These are phyloP conservation scores for Oceanodroma tethys DNA, from an alignment of 2,113 vertebrate species.

Conservation along the genomic window DNA sequence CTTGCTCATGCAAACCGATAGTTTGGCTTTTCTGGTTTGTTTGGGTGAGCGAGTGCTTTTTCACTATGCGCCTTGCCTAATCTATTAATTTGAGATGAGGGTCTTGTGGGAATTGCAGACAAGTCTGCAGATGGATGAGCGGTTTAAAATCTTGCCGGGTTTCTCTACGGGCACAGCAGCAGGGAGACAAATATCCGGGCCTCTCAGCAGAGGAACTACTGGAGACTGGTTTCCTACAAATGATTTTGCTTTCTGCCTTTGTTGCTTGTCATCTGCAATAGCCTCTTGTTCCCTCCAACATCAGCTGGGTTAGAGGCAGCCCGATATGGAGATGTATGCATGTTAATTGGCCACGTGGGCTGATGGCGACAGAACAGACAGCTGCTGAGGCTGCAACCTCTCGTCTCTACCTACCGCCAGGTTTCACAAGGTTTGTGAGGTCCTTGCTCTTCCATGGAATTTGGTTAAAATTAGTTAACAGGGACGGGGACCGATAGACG, in stretches of 20 bases:
- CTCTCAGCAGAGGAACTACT: background rate
- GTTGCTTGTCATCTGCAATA: background rate
- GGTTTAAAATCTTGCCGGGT: background rate
- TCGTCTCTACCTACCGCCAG: background rate
- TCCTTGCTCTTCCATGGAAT: fast-evolving
- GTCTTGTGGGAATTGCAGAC: background rate
- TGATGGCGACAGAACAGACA: background rate
- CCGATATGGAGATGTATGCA: background rate
- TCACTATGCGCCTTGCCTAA: background rate
- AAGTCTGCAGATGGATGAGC: background rate
- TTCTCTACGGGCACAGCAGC: background rate
- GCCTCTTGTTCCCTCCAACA: background rate
- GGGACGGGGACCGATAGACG: background rate
- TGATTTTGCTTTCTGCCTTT: background rate
- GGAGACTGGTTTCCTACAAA: background rate
- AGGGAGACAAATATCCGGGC: background rate
- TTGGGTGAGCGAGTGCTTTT: background rate
- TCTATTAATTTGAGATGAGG: background rate
- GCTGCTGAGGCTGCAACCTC: background rate
- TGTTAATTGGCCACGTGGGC: background rate
- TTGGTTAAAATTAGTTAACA: background rate
- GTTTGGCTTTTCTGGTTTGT: background rate
- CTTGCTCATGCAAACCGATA: background rate
- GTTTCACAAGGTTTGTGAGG: background rate
- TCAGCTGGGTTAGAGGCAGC: background rate